These are phyloP conservation scores for Sinotaia quadrata DNA, from an alignment of 2,888 invertebrate species.

Conservation along the genomic window DNA sequence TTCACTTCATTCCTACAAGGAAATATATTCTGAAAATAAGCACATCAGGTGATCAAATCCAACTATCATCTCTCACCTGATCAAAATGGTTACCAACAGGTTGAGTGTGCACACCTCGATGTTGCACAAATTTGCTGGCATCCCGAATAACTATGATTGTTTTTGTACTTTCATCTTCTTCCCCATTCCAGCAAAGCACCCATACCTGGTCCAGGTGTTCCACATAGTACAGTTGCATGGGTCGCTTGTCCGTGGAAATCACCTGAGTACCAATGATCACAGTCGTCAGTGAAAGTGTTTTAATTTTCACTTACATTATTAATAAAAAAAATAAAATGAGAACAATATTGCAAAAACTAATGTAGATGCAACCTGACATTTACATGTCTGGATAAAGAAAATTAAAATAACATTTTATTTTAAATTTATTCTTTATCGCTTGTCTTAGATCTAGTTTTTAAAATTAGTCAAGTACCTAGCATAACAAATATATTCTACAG, in stretches of 20 bases:
- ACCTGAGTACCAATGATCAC: conserved; percentile 77
- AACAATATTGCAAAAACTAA: too few relatives aligned
- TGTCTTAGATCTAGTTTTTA: too few relatives aligned
- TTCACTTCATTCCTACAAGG: too few relatives aligned
- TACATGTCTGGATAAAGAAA: too few relatives aligned
- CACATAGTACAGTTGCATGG: conserved; percentile 81
- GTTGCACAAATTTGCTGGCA: conserved; percentile 81
- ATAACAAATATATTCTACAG: too few relatives aligned
- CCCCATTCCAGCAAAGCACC: conserved; percentile 80
- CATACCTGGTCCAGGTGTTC: conserved; percentile 83
- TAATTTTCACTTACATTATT: too few relatives aligned
- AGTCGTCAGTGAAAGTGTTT: too few relatives aligned
- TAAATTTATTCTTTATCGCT: too few relatives aligned
- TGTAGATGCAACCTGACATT: too few relatives aligned
- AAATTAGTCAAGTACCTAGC: too few relatives aligned
- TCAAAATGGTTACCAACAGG: conserved; percentile 85
- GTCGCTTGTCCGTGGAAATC: conserved; percentile 81
- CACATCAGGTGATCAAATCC: neutral
- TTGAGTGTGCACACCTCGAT: conserved; percentile 77
- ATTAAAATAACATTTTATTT: too few relatives aligned
- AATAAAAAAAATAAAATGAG: too few relatives aligned
- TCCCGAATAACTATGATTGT: conserved; percentile 82
- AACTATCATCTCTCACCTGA: conserved; percentile 71
- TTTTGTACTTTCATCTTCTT: conserved; percentile 77
- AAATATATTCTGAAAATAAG: neutral